These are phyloP conservation scores for Carapus acus DNA, from an alignment of 2,797 vertebrate genomes.

Conservation along the genomic window DNA sequence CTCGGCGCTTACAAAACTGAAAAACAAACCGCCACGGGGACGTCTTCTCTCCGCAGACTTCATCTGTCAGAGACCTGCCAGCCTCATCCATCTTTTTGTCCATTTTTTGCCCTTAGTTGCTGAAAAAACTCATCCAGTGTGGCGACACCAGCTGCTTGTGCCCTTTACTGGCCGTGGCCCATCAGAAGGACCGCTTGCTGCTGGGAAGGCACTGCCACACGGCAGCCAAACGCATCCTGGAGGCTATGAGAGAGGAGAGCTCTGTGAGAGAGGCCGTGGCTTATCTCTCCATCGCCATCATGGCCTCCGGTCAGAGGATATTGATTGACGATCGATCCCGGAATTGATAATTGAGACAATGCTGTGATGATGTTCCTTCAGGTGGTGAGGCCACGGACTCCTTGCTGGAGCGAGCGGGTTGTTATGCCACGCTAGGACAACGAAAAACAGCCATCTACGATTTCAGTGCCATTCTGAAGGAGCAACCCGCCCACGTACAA, in stretches of 20 bases:
- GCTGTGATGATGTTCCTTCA: conserved; percentile 47
- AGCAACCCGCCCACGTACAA: conserved; percentile 71
- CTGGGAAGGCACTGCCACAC: conserved; percentile 79
- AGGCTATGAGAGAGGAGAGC: conserved; percentile 52
- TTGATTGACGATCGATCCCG: conserved; percentile 16
- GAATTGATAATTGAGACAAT: not conserved
- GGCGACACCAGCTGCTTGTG: conserved; percentile 84
- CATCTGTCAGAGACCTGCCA: too few relatives aligned
- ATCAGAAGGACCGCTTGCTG: conserved; percentile 73
- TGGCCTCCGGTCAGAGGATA: conserved; percentile 77
- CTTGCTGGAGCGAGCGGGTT: conserved; percentile 82
- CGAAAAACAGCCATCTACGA: conserved; percentile 92
- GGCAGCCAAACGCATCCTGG: conserved; percentile 76
- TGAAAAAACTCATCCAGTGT: conserved; percentile 83
- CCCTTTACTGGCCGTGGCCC: conserved; percentile 77
- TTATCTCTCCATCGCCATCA: conserved; percentile 91
- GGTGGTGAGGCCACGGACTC: conserved; percentile 78
- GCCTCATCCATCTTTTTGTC: too few relatives aligned
- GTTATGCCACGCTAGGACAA: conserved; percentile 84
- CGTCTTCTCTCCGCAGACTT: too few relatives aligned
- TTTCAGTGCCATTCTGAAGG: conserved; percentile 81
- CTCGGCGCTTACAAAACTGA: too few relatives aligned
- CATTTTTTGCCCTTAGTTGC: conserved; percentile 65
- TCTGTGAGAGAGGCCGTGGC: conserved; percentile 80
- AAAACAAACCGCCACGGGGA: too few relatives aligned